These are phyloP conservation scores for Pangasianodon gigas DNA, from an alignment of 2,113 vertebrate genomes.

Conservation along the genomic window DNA sequence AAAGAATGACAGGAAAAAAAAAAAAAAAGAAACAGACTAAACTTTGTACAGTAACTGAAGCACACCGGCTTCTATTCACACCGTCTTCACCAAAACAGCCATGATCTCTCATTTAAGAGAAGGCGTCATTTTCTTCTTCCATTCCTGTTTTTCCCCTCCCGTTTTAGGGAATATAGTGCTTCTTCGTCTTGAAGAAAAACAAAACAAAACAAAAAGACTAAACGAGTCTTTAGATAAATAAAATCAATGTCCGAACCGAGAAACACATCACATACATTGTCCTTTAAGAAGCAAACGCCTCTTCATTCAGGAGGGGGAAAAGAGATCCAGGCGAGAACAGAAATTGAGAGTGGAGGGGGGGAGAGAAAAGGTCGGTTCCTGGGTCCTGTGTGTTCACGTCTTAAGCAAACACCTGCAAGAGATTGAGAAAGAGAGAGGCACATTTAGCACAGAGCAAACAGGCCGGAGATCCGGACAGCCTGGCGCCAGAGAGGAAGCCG, in stretches of 20 bases:
- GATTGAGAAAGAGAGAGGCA: constrained; percentile 81
- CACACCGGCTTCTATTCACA: constrained; percentile 87
- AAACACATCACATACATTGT: constrained; percentile 82
- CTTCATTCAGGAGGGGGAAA: constrained; percentile 72
- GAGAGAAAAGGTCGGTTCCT: constrained; percentile 72
- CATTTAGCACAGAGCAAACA: constrained; percentile 90
- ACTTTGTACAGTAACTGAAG: constrained; percentile 88
- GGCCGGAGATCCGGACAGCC: constrained; percentile 95
- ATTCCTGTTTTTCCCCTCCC: constrained; percentile 75
- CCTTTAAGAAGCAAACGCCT: constrained; percentile 77
- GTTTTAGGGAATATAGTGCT: constrained; percentile 86
- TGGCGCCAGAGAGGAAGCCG: constrained; percentile 97
- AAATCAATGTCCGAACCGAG: constrained; percentile 84
- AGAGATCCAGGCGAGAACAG: constrained; percentile 77
- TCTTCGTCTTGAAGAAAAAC: constrained; percentile 86
- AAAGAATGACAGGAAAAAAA: constrained; percentile 72
- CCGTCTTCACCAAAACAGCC: constrained; percentile 90
- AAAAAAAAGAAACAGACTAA: constrained; percentile 77
- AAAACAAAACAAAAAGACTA: constrained; percentile 74
- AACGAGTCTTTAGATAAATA: constrained; percentile 97
- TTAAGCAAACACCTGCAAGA: constrained; percentile 95
- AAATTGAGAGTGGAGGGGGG: constrained; percentile 62
- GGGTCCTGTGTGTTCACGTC: constrained; percentile 74
- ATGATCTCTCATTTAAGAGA: constrained; percentile 78
- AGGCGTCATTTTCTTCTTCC: constrained; percentile 65